phyloP scores from a whole-genome alignment of 1,140 invertebrate genomes.

The Yoshiicerus persimilis region DNA sequence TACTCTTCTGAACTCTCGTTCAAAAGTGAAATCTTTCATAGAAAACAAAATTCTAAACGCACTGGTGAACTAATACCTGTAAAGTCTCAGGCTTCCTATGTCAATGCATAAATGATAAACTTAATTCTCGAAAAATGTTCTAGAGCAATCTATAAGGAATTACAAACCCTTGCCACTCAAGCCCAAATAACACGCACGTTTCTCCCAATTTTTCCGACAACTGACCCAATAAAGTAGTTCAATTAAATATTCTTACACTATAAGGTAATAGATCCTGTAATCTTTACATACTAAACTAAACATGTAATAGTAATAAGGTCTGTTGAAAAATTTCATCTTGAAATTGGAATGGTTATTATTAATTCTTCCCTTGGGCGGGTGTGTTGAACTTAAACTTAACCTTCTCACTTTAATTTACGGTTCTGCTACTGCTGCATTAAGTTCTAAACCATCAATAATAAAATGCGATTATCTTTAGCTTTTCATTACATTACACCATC shows the following conservation, averaged over 20 bases:
- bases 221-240: not conserved
- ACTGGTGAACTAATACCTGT: not conserved
- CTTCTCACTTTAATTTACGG: not conserved
- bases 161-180: not conserved
- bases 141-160: not conserved
- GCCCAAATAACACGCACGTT: not conserved
- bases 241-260: not conserved
- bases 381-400: not conserved
- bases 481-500: conserved; percentile 1
- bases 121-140: not conserved
- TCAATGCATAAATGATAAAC: not conserved
- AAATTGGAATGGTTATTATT: too few species aligned
- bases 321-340: too few species aligned
- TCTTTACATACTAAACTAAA: too few species aligned
- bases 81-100: not conserved
- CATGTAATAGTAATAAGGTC: too few species aligned
- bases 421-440: not conserved
- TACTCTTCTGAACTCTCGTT: not conserved
- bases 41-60: not conserved
- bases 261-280: too few species aligned
- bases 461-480: not conserved
- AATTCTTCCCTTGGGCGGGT: not conserved
- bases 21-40: not conserved
- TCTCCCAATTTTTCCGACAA: conserved; percentile 1
- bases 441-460: too few species aligned